Base-by-base conservation (phyloP, 1,140 invertebrate species). In the Spodoptera frugiperda region DNA sequence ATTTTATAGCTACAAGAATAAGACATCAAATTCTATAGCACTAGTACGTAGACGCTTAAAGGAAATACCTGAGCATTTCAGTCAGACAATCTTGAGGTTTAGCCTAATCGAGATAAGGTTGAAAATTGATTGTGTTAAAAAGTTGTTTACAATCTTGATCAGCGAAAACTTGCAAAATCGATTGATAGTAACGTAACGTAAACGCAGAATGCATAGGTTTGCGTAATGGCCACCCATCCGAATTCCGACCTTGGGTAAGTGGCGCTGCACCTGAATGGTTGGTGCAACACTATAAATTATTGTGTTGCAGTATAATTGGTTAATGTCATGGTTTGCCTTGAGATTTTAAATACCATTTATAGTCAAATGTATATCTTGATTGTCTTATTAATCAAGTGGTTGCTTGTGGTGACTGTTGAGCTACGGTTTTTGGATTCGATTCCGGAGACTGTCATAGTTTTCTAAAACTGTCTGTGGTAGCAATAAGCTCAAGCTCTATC, bases 221-320 rank as follows among this genome's bases (percentile, higher is more conserved):
- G 30, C 39, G 53, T 48, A 65, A 57, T 25, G 68, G 68, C 44
- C 68, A 57, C 68, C 68, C 53, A 72, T 72, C 68, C 68, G 68
- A 54, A 72, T 72, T 46, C 68, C 68, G 68, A 72, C 68, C 68
- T 72, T 72, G 68, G 15, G 68, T 57, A 44, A 72, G 51, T 72
- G 33, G n/a, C 51, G 57, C 68, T 17, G 17, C 53, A 72, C 3
- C 12, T 46, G 4, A 1, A 46, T 6, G 59, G 15, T 46, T 59
- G 15, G 17, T 65, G 61, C 19, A 65, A 65, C 6, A 21, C 0
- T 25, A 21, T 48, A 25, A 65, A 49, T 65, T 48, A 65, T 65
- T 25, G 49, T 65, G 21, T 44, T 44, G 17, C 61, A 48, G 9
- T 39, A 11, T 9, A 65, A 4, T 65, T 65, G 39, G 12, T 1